Conservation (phyloP, 1,140 invertebrate genomes). For the Zaprionus davidi region DNA sequence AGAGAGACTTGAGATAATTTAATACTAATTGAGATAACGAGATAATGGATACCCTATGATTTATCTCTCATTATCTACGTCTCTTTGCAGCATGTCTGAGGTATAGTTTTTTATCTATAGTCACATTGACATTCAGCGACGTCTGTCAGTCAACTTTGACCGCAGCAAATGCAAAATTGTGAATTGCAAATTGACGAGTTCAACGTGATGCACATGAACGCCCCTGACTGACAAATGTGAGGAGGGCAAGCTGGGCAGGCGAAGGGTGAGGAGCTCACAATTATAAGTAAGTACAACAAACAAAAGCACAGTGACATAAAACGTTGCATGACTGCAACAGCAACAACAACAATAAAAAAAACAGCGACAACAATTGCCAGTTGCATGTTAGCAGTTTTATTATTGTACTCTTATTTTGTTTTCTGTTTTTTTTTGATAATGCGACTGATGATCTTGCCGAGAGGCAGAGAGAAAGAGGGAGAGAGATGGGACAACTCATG, state of each 20-base stretch:
- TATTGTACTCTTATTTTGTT: slow-evolving; percentile 25
- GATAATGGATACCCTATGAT: slow-evolving; percentile 19
- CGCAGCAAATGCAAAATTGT: slow-evolving; percentile 56
- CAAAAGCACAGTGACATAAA: slow-evolving; percentile 57
- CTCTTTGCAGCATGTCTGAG: neutral
- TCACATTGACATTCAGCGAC: slow-evolving; percentile 60
- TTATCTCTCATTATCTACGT: slow-evolving; percentile 1
- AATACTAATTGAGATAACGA: slow-evolving; percentile 54
- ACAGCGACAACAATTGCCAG: slow-evolving; percentile 36
- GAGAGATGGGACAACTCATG: neutral
- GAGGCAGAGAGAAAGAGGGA: slow-evolving; percentile 1
- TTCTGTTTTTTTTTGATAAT: slow-evolving; percentile 43
- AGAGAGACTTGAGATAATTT: slow-evolving; percentile 53
- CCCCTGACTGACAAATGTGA: slow-evolving; percentile 69
- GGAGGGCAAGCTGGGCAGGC: slow-evolving; percentile 4
- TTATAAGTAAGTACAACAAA: slow-evolving; percentile 61
- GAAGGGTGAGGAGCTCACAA: slow-evolving; percentile 41
- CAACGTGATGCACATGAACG: slow-evolving; percentile 58
- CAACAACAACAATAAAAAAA: too few relatives aligned
- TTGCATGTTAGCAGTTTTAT: slow-evolving; percentile 70
- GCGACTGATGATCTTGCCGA: slow-evolving; percentile 29
- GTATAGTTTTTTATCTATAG: slow-evolving; percentile 7
- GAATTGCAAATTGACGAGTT: slow-evolving; percentile 49
- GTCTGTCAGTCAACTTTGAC: slow-evolving; percentile 78
- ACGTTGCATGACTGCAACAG: slow-evolving; percentile 59